Evolutionary conservation across 2,888 invertebrate genomes (phyloP).

Genomic region (Drosophila kambysellisi): DNA sequence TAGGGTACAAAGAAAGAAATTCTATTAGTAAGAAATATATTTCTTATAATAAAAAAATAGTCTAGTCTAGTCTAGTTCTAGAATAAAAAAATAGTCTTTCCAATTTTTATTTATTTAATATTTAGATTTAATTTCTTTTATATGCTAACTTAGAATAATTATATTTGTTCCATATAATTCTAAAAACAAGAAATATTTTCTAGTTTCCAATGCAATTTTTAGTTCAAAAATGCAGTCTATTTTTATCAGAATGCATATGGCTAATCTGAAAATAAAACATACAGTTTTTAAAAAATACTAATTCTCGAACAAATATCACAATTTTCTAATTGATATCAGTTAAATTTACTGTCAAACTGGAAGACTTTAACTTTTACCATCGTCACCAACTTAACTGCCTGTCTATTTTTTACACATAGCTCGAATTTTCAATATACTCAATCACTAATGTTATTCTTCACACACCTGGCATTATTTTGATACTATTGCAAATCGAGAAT

Average conservation of each 20-base stretch:
- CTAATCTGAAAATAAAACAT: not conserved
- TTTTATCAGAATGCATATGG: too few species aligned
- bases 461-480: slow-evolving; percentile 2
- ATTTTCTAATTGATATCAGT: not conserved
- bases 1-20: too few species aligned
- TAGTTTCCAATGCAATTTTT: not conserved
- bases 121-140: too few species aligned
- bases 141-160: too few species aligned
- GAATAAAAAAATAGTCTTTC: too few species aligned
- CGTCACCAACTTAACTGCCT: not conserved
- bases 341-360: not conserved
- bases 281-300: not conserved
- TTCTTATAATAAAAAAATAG: too few species aligned
- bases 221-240: not conserved
- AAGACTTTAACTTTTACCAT: not conserved
- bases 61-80: too few species aligned
- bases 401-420: not conserved
- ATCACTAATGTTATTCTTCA: not conserved
- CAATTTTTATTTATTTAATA: too few species aligned
- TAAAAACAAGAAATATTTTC: too few species aligned
- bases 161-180: too few species aligned
- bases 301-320: not conserved
- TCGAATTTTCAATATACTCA: not conserved
- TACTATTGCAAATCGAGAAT: not conserved
- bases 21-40: too few species aligned